Evolutionary conservation across 2,888 invertebrate genomes (phyloP), one percentile per base, ranked within the genome.

Genomic region (Coremacera marginata): DNA sequence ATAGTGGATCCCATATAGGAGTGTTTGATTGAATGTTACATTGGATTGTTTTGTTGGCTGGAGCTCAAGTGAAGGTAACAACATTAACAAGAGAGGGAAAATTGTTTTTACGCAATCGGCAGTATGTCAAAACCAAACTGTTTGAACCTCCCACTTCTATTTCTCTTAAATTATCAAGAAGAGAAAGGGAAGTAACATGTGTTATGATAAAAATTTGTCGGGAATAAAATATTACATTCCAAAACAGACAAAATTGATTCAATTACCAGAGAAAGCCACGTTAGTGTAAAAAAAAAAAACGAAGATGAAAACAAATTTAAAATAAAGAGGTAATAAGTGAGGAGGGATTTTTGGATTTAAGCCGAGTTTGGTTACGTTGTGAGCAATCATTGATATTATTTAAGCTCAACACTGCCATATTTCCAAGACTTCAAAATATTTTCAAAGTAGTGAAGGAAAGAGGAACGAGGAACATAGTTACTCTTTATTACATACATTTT

Each of bases 151-250:
- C 44, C 44, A 25, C 68, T 49, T 27, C 11, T 22, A 27, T 44
- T 44, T 60, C 57, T 25, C 27, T 60, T 19, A 19, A 22, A 27
- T 60, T 60, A 22, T 60, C 57, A 25, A 71, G 37, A 71, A 37
- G 71, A 57, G 71, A 71, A 71, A 71, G 60, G 71, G 51, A 71
- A 49, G n/a, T 34, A 71, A 55, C 31, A 37, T 57, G 71, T 37
- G 57, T n/a, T 34, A 34, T 71, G 60, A 71, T 71, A 44, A 71
- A 70, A 70, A 70, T 70, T 22, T 70, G 55, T 70, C 70, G n/a
- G 70, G 70, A 52, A 19, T 70, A 70, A 70, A 70, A 70, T 70
- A 70, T 51, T 70, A 31, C 52, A 34, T 37, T 19, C 44, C 31
- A 34, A 65, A 27, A 60, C 25, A n/a, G 63, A 16, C 31, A n/a